Evolutionary conservation across 2,888 invertebrate genomes (phyloP).

Genomic region (Geophilus truncorum): DNA sequence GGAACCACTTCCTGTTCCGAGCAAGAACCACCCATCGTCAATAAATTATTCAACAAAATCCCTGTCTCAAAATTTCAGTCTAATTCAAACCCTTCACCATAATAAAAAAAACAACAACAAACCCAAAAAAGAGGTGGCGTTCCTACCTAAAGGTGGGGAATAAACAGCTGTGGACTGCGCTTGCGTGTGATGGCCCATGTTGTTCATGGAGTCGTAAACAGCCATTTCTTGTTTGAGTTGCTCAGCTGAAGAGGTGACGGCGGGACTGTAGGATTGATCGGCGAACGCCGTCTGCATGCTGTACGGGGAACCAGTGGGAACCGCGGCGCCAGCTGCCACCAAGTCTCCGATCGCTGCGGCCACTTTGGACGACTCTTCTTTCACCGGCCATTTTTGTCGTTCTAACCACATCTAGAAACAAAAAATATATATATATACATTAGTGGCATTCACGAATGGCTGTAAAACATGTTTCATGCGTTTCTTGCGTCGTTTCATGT

Average conservation of each 20-base stretch:
- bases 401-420: slow-evolving; percentile 38
- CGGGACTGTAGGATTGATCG: slow-evolving; percentile 28
- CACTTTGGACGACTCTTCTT: slow-evolving; percentile 36
- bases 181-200: slow-evolving; percentile 58
- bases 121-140: not conserved
- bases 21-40: not conserved
- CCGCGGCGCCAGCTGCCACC: slow-evolving; percentile 30
- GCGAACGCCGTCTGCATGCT: slow-evolving; percentile 35
- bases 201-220: slow-evolving; percentile 56
- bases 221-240: slow-evolving; percentile 38
- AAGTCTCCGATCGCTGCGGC: slow-evolving; percentile 13
- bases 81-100: not conserved
- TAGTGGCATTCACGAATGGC: too few species aligned
- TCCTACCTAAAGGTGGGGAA: slow-evolving; percentile 65
- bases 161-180: slow-evolving; percentile 63
- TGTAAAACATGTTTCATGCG: not conserved
- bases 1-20: slow-evolving; percentile 55
- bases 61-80: slow-evolving; percentile 3
- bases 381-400: slow-evolving; percentile 38
- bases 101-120: not conserved
- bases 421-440: not conserved
- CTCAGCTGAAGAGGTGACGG: slow-evolving; percentile 34
- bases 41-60: not conserved
- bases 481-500: not conserved
- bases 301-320: slow-evolving; percentile 37